Evolutionary conservation across 2,113 vertebrate species (phyloP).

Genomic region (Ciconia boyciana): DNA sequence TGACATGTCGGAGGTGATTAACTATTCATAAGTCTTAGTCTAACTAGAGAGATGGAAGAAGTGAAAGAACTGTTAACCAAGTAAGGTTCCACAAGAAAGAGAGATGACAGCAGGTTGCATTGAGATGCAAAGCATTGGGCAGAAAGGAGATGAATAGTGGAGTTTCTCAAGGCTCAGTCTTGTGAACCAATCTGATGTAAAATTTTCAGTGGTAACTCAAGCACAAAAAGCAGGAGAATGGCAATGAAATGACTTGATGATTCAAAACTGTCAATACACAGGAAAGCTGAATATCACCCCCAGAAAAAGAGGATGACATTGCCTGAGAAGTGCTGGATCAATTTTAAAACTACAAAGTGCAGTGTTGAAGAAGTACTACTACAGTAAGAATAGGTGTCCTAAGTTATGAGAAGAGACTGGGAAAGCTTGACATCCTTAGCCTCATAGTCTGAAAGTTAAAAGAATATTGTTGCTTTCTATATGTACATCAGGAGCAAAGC

Average conservation of each 20-base stretch:
- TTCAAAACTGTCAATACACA: background rate
- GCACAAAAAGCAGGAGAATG: background rate
- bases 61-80: background rate
- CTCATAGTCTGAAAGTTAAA: background rate
- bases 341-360: background rate
- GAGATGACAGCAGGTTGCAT: background rate
- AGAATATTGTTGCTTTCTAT: background rate
- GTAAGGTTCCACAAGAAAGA: background rate
- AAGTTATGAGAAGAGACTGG: background rate
- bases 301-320: background rate
- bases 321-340: background rate
- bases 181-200: background rate
- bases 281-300: background rate
- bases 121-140: background rate
- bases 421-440: background rate
- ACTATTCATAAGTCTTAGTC: background rate
- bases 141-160: background rate
- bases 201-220: background rate
- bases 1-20: background rate
- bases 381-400: background rate
- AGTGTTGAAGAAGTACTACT: background rate
- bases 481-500: background rate
- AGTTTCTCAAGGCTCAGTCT: background rate
- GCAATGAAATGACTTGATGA: background rate
- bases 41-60: background rate